Evolutionary conservation across 2,797 vertebrate species (phyloP).

Genomic region (Spinibarbus caldwelli): DNA sequence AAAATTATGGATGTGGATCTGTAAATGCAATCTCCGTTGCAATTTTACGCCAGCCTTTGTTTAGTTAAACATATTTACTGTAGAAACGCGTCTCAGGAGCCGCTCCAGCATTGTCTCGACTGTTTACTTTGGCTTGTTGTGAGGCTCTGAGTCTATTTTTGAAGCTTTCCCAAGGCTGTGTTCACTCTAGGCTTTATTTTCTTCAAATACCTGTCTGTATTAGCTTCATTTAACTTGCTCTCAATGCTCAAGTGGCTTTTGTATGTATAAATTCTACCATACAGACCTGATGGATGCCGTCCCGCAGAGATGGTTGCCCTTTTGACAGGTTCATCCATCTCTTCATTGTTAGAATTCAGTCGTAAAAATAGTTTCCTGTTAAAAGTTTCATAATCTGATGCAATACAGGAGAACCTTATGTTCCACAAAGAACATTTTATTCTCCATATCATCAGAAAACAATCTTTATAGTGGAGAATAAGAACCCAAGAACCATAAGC

Average conservation of each 20-base stretch:
- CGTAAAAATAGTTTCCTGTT: background rate
- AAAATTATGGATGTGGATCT: conserved; percentile 16
- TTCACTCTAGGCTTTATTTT: background rate
- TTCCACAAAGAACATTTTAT: background rate
- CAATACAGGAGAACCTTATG: background rate
- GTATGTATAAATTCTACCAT: background rate
- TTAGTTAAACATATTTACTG: conserved; percentile 5
- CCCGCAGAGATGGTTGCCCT: background rate
- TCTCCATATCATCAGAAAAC: background rate
- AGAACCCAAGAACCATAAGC: background rate
- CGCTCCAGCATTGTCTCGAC: background rate
- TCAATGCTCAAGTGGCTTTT: conserved; percentile 19
- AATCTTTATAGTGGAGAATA: background rate
- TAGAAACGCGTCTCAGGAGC: background rate
- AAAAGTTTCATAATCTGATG: background rate
- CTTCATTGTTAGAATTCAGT: background rate
- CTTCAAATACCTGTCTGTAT: conserved; percentile 3
- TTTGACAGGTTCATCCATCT: conserved; percentile 1
- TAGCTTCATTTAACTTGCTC: background rate
- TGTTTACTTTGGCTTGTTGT: conserved; percentile 9
- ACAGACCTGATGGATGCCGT: background rate
- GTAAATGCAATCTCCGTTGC: background rate
- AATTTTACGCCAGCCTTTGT: background rate
- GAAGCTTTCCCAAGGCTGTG: background rate
- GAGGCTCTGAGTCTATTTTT: background rate